A percentile compares a stretch with the other conserved stretches of the same genome.
These are phyloP conservation scores for Acanthiza pusilla DNA, from an alignment of 2,797 vertebrate genomes.

Conservation along the genomic window DNA sequence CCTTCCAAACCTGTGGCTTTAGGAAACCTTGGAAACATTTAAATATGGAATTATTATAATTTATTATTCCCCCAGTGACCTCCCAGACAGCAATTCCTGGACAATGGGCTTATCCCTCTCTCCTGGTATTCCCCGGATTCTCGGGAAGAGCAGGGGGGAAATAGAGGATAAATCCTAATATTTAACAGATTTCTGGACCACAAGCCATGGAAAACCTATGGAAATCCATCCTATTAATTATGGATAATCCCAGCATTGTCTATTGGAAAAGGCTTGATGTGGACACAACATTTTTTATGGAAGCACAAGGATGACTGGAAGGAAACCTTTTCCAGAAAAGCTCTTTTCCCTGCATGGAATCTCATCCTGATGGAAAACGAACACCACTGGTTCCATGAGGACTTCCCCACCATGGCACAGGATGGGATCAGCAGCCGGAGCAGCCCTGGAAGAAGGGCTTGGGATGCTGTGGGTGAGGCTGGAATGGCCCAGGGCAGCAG, in stretches of 20 bases:
- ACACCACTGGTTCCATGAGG: too few relatives aligned
- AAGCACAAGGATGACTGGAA: neutral
- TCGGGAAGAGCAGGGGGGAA: neutral
- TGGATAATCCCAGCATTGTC: neutral
- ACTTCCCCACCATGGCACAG: too few relatives aligned
- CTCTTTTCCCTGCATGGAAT: neutral
- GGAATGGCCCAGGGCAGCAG: too few relatives aligned
- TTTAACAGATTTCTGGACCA: neutral
- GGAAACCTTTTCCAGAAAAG: neutral
- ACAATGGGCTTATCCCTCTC: neutral
- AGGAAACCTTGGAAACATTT: neutral
- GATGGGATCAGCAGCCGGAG: too few relatives aligned
- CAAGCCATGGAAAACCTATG: neutral
- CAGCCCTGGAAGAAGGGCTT: too few relatives aligned
- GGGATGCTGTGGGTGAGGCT: too few relatives aligned
- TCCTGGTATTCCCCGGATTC: neutral
- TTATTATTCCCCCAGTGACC: neutral
- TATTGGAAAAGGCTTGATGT: neutral
- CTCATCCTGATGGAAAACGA: too few relatives aligned
- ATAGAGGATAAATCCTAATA: neutral
- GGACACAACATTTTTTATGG: neutral
- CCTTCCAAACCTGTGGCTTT: neutral
- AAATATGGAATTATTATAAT: constrained; percentile 8
- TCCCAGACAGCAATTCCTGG: neutral
- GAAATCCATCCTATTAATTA: neutral